Percentiles rank a stretch among this genome's conserved stretches.
phyloP scores from a whole-genome alignment of 2,888 invertebrate genomes.

The Clistopyga incitator region DNA sequence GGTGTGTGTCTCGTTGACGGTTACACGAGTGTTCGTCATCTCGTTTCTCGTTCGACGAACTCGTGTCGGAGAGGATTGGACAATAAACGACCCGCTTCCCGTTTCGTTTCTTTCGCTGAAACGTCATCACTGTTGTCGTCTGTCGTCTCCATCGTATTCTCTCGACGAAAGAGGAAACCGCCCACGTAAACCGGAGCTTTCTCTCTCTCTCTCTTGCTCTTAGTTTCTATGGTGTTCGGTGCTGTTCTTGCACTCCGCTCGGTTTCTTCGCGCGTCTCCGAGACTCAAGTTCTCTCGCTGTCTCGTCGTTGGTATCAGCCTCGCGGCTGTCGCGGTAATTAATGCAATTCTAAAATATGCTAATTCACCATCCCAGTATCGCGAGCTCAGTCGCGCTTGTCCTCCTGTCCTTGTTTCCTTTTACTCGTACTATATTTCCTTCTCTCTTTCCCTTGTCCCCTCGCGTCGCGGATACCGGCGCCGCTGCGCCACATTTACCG shows the following conservation, averaged over 20 bases:
- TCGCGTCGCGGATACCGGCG: slow-evolving; percentile 59
- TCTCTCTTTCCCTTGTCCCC: slow-evolving; percentile 20
- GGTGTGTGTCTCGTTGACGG: no score
- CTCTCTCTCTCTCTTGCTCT: slow-evolving; percentile 27
- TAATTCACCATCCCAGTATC: slow-evolving; percentile 72
- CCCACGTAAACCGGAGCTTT: slow-evolving; percentile 50
- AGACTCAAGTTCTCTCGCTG: slow-evolving; percentile 34
- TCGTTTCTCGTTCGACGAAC: slow-evolving; percentile 45
- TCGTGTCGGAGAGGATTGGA: slow-evolving; percentile 33
- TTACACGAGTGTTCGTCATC: slow-evolving; percentile 39
- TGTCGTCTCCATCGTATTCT: slow-evolving; percentile 60
- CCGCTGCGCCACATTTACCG: slow-evolving; percentile 72
- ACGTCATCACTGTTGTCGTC: slow-evolving; percentile 59
- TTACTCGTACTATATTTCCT: slow-evolving; percentile 12
- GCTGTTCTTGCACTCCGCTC: slow-evolving; percentile 49
- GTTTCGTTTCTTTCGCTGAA: slow-evolving; percentile 56
- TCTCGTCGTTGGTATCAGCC: slow-evolving; percentile 53
- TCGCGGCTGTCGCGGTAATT: slow-evolving; percentile 73
- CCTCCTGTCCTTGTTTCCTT: slow-evolving; percentile 19
- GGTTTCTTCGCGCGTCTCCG: slow-evolving; percentile 27
- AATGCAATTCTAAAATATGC: slow-evolving; percentile 79
- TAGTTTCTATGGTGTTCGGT: slow-evolving; percentile 41
- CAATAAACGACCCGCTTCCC: slow-evolving; percentile 64
- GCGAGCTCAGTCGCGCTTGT: slow-evolving; percentile 57
- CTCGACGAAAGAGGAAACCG: slow-evolving; percentile 51